Conservation (phyloP, 2,888 invertebrate genomes). For the Leucoptera coffeella region DNA sequence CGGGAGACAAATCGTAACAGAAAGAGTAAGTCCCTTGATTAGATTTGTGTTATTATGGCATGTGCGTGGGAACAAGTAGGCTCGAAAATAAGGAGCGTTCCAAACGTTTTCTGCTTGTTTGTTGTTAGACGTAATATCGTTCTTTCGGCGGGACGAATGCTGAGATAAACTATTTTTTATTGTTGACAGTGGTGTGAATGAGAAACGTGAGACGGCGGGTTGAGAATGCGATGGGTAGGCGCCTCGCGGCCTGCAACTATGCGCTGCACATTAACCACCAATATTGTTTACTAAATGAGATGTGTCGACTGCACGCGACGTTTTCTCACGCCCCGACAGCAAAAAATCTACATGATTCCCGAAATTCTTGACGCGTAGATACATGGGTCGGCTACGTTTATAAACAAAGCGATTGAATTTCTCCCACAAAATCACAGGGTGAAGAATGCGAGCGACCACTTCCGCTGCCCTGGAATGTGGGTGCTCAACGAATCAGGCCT, state of each 20-base stretch:
- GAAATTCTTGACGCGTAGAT: slow-evolving; percentile 37
- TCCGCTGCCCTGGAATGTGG: too few relatives aligned
- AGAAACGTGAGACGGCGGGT: too few relatives aligned
- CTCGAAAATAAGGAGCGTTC: slow-evolving; percentile 33
- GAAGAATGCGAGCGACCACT: too few relatives aligned
- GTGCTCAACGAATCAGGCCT: too few relatives aligned
- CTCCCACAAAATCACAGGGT: slow-evolving; percentile 21
- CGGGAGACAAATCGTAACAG: too few relatives aligned
- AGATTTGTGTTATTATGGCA: too few relatives aligned
- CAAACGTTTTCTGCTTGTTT: too few relatives aligned
- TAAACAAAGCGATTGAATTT: slow-evolving; percentile 36
- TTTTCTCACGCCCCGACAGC: slow-evolving; percentile 39
- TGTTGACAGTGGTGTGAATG: too few relatives aligned
- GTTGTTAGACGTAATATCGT: too few relatives aligned
- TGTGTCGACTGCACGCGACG: slow-evolving; percentile 28
- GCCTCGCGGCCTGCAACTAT: too few relatives aligned
- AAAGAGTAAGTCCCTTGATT: slow-evolving; percentile 40
- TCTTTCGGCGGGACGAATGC: not conserved
- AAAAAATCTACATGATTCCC: slow-evolving; percentile 30
- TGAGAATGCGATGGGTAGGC: too few relatives aligned
- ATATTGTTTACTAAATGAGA: slow-evolving; percentile 40
- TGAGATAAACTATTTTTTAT: slow-evolving; percentile 1
- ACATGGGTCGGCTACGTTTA: slow-evolving; percentile 43
- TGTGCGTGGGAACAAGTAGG: slow-evolving; percentile 34
- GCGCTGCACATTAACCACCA: slow-evolving; percentile 10